A percentile compares a stretch with the other conserved stretches of the same genome.
Conservation (phyloP, 2,888 invertebrate genomes). For the Siphlonurus alternatus region DNA sequence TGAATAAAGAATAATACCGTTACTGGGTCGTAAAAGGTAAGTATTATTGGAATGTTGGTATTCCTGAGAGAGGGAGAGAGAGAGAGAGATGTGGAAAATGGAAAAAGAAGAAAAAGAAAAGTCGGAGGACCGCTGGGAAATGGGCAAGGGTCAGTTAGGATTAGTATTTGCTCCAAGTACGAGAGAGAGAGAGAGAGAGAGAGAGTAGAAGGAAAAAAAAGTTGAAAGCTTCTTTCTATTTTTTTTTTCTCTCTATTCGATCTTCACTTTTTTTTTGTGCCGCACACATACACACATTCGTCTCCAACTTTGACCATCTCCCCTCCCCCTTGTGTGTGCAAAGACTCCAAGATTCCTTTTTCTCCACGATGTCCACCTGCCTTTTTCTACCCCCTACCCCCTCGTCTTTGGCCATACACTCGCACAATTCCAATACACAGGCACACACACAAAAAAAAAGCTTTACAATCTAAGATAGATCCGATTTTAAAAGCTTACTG, state of each 20-base stretch:
- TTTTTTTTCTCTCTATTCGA: background rate
- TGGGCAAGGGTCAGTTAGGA: slow-evolving; percentile 3
- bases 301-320: slow-evolving; percentile 2
- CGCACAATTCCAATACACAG: background rate
- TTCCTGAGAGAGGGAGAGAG: background rate
- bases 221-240: background rate
- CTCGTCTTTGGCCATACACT: background rate
- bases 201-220: no score
- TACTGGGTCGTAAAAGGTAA: slow-evolving; percentile 3
- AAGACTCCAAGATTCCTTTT: background rate
- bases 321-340: background rate
- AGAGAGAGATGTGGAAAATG: background rate
- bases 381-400: background rate
- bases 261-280: background rate
- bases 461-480: slow-evolving; percentile 2
- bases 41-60: slow-evolving; percentile 4
- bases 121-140: background rate
- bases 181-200: no score
- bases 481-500: slow-evolving; percentile 2
- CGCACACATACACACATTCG: background rate
- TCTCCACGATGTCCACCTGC: background rate
- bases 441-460: background rate
- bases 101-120: background rate
- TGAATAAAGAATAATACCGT: slow-evolving; percentile 4
- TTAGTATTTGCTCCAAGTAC: slow-evolving; percentile 1